phyloP scores from a whole-genome alignment of 92 coral and sea anemone species.

The Actinernus sp. region DNA sequence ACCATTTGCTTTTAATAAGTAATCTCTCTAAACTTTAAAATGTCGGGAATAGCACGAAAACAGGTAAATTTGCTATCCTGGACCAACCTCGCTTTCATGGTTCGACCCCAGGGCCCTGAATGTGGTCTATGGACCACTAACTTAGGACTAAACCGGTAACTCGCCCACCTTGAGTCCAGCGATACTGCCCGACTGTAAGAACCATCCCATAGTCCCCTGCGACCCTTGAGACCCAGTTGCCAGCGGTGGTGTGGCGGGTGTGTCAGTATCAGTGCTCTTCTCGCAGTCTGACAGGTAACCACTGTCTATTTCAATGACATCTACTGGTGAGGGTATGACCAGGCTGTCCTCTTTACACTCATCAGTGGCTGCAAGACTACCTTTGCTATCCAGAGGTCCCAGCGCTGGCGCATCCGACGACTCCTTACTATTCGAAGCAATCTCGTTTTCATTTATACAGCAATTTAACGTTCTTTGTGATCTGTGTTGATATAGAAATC shows the following conservation, averaged over 20 bases:
- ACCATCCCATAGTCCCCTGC: constrained; percentile 2
- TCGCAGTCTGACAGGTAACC: constrained; percentile 84
- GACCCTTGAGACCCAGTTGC: constrained; percentile 19
- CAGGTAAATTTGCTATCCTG: too few relatives aligned
- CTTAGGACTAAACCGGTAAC: background rate
- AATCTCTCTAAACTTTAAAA: too few relatives aligned
- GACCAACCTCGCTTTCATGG: too few relatives aligned
- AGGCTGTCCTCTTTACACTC: constrained; percentile 1
- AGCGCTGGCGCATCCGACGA: too few relatives aligned
- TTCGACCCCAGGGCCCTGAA: too few relatives aligned
- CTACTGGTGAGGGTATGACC: background rate
- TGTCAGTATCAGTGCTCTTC: constrained; percentile 67
- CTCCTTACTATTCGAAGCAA: too few relatives aligned
- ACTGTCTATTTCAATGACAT: constrained; percentile 62
- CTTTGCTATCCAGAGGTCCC: background rate
- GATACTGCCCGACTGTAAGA: constrained; percentile 17
- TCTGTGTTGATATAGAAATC: background rate
- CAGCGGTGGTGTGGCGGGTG: constrained; percentile 63
- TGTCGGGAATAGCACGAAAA: too few relatives aligned
- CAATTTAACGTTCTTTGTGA: background rate
- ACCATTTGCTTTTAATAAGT: too few relatives aligned
- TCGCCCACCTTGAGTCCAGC: constrained; percentile 55
- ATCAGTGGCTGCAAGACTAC: background rate
- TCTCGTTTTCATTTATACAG: background rate
- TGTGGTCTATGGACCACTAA: too few relatives aligned